Base-by-base conservation (phyloP, 53 echinoderm and acorn worm species). In the Patiria pectinifera region DNA sequence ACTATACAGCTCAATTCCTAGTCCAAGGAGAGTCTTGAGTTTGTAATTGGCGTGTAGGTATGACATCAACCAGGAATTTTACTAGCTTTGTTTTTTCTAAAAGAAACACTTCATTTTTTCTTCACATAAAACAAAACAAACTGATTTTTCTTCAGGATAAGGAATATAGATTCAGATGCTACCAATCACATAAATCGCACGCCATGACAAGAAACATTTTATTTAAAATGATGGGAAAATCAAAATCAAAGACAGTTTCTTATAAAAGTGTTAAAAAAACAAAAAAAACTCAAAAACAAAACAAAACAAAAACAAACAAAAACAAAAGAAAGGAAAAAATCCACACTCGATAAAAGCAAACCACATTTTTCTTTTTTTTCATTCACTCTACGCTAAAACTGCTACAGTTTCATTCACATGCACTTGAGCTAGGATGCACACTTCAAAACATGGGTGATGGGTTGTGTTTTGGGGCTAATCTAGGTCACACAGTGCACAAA, bases 381-480 rank as follows among this genome's bases (percentile, higher is more conserved):
- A 85, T 85, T 66, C 63, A 86, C 21, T 82, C 24, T 59, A 26
- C 23, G 47, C 49, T 71, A n/a, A 75, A 49, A 23, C 25, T 47
- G 49, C 69, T 70, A 72, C 72, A n/a, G 47, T 86, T 86, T 86
- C 86, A 86, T 86, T 86, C 86, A 74, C 86, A 86, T 86, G 86
- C 86, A n/a, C 43, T 74, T 45, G 48, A 86, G 71, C 71, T 74
- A 69, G 86, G 53, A 86, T 86, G 86, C 71, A 74, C 46, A 86
- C 69, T 25, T 46, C 43, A 14, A 86, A 22, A 72, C 47, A 71
- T 24, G 74, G 74, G 74, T 74, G 21, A 24, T 72, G 15, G 71
- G 25, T 86, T 48, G 35, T 46, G 35, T 35, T 35, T 21, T 49
- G 23, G 45, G 63, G 1, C 86, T 85, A 75, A 48, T 48, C 25